Conservation (phyloP, 2,888 invertebrate species). For the Sarcophaga variegata region DNA sequence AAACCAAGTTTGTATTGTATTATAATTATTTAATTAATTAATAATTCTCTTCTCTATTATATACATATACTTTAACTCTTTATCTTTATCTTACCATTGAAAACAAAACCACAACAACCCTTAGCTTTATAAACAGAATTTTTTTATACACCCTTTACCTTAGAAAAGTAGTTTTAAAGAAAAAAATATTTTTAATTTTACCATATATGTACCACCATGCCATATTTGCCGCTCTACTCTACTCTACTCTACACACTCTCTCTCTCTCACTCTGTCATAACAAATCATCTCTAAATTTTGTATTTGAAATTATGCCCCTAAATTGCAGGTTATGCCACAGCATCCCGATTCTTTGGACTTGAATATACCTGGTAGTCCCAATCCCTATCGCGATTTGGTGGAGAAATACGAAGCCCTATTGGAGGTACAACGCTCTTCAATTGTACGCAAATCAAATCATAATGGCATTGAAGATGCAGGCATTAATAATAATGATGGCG, state of each 20-base stretch:
- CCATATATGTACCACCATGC: slow-evolving; percentile 35
- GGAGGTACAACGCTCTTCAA: slow-evolving; percentile 88
- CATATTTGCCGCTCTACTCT: slow-evolving; percentile 37
- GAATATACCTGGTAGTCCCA: slow-evolving; percentile 81
- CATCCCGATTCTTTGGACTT: slow-evolving; percentile 75
- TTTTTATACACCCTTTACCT: not conserved
- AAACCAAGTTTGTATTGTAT: slow-evolving; percentile 61
- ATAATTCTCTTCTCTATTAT: slow-evolving; percentile 9
- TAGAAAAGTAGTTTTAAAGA: not conserved
- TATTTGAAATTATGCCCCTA: slow-evolving; percentile 67
- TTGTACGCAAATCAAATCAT: slow-evolving; percentile 84
- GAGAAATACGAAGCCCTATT: slow-evolving; percentile 93
- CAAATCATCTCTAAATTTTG: slow-evolving; percentile 61
- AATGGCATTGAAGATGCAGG: slow-evolving; percentile 71
- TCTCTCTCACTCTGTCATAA: slow-evolving; percentile 21
- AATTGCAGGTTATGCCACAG: slow-evolving; percentile 73
- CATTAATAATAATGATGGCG: slow-evolving; percentile 74
- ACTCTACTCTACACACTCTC: too few relatives aligned
- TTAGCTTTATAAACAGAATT: not conserved
- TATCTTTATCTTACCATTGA: not conserved
- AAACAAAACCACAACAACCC: not conserved
- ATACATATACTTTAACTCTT: not conserved
- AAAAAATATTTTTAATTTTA: not conserved
- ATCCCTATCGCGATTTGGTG: slow-evolving; percentile 90
- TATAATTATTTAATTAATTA: slow-evolving; percentile 26